Evolutionary conservation across 2,797 vertebrate genomes (phyloP).

Genomic region (Zenarchopterus dispar): DNA sequence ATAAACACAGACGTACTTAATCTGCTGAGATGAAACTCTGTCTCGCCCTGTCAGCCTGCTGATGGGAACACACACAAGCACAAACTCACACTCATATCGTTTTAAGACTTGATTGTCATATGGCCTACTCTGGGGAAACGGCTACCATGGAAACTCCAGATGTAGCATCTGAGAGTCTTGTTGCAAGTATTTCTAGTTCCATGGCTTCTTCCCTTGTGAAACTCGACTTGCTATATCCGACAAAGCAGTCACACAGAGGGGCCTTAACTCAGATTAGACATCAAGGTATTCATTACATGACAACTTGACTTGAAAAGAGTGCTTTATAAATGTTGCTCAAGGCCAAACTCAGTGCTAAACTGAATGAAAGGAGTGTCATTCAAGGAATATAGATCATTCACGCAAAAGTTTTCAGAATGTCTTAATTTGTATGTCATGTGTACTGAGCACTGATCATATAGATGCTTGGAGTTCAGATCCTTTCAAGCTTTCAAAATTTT

Average conservation of each 20-base stretch:
- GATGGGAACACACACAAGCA: slow-evolving; percentile 52
- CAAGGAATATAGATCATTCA: neutral
- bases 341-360: slow-evolving; percentile 4
- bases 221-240: slow-evolving; percentile 14
- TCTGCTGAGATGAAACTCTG: slow-evolving; percentile 74
- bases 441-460: neutral
- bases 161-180: slow-evolving; percentile 63
- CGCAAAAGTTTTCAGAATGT: neutral
- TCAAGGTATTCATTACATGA: slow-evolving; percentile 25
- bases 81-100: slow-evolving; percentile 35
- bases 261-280: slow-evolving; percentile 43
- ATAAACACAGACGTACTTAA: slow-evolving; percentile 72
- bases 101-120: slow-evolving; percentile 74
- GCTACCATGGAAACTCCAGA: slow-evolving; percentile 76
- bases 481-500: neutral
- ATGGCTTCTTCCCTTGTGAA: slow-evolving; percentile 29
- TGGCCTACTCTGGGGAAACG: slow-evolving; percentile 60
- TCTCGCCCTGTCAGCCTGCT: slow-evolving; percentile 63
- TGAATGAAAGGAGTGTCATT: neutral
- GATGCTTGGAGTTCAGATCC: too few species aligned
- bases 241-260: slow-evolving; percentile 21
- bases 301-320: slow-evolving; percentile 11
- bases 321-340: slow-evolving; percentile 11
- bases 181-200: slow-evolving; percentile 42
- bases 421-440: neutral